Base-by-base conservation (phyloP, 1,140 invertebrate genomes). In the Cydia fagiglandana region DNA sequence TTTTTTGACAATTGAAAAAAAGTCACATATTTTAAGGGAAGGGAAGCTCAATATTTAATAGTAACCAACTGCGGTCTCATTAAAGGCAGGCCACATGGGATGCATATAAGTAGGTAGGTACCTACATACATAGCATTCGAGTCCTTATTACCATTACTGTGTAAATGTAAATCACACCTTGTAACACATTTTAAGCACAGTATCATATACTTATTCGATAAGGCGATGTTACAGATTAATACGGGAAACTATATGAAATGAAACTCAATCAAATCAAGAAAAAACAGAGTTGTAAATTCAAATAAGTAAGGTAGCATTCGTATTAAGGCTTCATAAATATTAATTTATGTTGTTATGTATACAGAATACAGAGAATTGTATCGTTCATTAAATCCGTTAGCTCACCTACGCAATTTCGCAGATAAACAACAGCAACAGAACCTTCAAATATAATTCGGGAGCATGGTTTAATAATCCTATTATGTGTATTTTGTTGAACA, bases 281-380 rank as follows among this genome's bases (percentile, higher is more conserved):
- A 56, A 56, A 56, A 9, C n/a, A 17, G n/a, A 56, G 53, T 61
- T 61, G 17, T 24, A 12, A 61, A 61, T 61, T 61, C 56, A 61
- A 61, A 61, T 24, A 47, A 47, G 45, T 47, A 61, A 20, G 56
- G 17, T 61, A 61, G 17, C 56, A 61, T 61, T 61, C n/a, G n/a
- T n/a, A 61, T 61, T 24, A 61, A 24, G 56, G 17, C 17, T 61
- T 61, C 56, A 61, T 61, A 61, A 24, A 61, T 61, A 61, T 61
- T 61, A 61, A 61, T 61, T 61, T 24, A 61, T 10, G 17, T 61
- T 10, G n/a, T 61, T 24, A 24, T 24, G 20, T 61, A 17, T 61
- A 61, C 17, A 6, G 56, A 24, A 17, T 61, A 61, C 17, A 6
- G 56, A 24, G 56, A 61, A 61, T 61, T 10, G 56, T 61, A 61